Base-by-base conservation (phyloP, 2,797 vertebrate genomes). In the Urophycis tenuis region DNA sequence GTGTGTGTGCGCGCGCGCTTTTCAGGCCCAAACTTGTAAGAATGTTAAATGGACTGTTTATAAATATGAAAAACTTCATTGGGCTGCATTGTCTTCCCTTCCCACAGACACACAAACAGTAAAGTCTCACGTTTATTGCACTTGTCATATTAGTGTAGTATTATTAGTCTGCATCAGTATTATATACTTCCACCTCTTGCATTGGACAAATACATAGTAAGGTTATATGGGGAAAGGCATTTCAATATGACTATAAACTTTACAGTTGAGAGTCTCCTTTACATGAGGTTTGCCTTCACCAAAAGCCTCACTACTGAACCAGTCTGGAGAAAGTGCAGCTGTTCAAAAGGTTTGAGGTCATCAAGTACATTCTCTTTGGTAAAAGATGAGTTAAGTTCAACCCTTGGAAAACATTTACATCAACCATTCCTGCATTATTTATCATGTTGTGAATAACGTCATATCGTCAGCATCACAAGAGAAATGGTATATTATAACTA, bases 51-150 rank as follows among this genome's bases (percentile, higher is more conserved):
- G 76, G 86, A 75, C 87, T 89, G 87, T 86, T 89, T 91, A 15
- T 31, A 32, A 90, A 89, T 74, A 86, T 36, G 84, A 79, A 70
- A 84, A 79, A 71, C 73, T 45, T 1, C 9, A 9, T 5, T 60
- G 73, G 73, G 64, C 45, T 31, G 69, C 7, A 22, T 77, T 75
- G 5, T 79, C 9, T 71, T 83, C 84, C 1, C 79, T 79, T 72
- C 29, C 33, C 31, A 75, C 34, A 80, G 17, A 85, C 30, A 81
- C 22, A 29, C 45, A 69, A 74, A 5, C 10, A 25, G 34, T 71
- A 1, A 76, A 32, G 25, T 82, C 81, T 81, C 31, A 75, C 71
- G 77, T 91, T 90, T 90, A 90, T 89, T 91, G 82, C 84, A 88
- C 83, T 30, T 71, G 39, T 6, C 4, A 4, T 4, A 36, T 36